Evolutionary conservation across 2,888 invertebrate genomes (phyloP).

Genomic region (Fragum whitleyi): DNA sequence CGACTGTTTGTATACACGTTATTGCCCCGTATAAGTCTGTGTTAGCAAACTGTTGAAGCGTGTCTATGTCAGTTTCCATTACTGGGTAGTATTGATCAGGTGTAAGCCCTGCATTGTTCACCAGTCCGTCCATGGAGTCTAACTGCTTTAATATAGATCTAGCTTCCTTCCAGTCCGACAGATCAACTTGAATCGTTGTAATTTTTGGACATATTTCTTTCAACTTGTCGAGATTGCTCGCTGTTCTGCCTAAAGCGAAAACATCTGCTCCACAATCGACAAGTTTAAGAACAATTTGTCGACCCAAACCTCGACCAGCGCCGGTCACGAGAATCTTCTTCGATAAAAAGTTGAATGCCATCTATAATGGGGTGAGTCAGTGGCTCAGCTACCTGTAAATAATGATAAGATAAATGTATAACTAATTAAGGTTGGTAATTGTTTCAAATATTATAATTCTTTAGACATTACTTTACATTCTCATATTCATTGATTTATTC

Average conservation of each 20-base stretch:
- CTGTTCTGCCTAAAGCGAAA: constrained; percentile 91
- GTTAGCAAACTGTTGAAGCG: not conserved
- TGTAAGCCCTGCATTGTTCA: constrained; percentile 93
- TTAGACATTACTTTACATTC: no score
- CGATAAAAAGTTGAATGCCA: constrained; percentile 15
- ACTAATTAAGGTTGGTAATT: no score
- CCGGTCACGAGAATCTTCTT: constrained; percentile 95
- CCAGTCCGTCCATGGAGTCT: constrained; percentile 91
- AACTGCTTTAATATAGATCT: constrained; percentile 88
- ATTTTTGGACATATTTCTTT: constrained; percentile 81
- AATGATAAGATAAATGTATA: no score
- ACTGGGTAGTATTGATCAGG: not conserved
- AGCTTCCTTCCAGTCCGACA: constrained; percentile 91
- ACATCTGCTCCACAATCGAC: constrained; percentile 91
- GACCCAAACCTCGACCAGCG: constrained; percentile 92
- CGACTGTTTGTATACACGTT: constrained; percentile 23
- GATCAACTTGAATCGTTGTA: constrained; percentile 88
- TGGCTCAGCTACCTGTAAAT: no score
- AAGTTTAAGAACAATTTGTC: constrained; percentile 89
- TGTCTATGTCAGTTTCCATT: not conserved
- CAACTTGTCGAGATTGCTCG: constrained; percentile 89
- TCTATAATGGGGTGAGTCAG: not conserved
- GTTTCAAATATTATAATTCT: no score
- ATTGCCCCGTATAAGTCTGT: constrained; percentile 21
- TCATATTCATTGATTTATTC: no score